Evolutionary conservation across 2,888 invertebrate species (phyloP).

Genomic region (Oscheius onirici): DNA sequence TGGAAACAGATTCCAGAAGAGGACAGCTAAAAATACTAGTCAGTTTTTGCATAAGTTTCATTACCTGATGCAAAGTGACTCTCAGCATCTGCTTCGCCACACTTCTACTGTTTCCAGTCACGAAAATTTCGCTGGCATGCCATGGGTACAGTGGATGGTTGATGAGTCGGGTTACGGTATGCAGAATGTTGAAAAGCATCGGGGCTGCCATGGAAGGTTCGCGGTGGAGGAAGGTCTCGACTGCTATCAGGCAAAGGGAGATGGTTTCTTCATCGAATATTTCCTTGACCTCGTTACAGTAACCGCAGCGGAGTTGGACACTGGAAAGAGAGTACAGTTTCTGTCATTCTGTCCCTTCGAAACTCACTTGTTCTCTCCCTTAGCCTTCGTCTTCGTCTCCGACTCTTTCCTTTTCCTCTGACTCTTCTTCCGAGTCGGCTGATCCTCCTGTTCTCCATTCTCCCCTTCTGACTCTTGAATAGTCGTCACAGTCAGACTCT

Average conservation of each 20-base stretch:
- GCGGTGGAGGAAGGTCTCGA: slow-evolving; percentile 94
- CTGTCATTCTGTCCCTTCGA: not conserved
- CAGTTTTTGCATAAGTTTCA: not conserved
- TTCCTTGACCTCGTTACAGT: slow-evolving; percentile 88
- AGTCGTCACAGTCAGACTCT: slow-evolving; percentile 56
- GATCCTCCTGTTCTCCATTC: slow-evolving; percentile 27
- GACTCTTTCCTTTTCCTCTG: slow-evolving; percentile 25
- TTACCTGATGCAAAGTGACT: slow-evolving; percentile 83
- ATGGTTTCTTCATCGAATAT: slow-evolving; percentile 94
- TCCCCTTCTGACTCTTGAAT: slow-evolving; percentile 34
- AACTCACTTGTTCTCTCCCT: slow-evolving; percentile 17
- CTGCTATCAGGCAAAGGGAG: slow-evolving; percentile 84
- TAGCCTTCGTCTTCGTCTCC: slow-evolving; percentile 4
- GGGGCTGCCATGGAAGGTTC: slow-evolving; percentile 93
- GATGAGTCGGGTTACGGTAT: slow-evolving; percentile 80
- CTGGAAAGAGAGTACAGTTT: slow-evolving; percentile 33
- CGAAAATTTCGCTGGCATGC: slow-evolving; percentile 76
- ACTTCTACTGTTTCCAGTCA: slow-evolving; percentile 92
- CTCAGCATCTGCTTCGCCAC: slow-evolving; percentile 96
- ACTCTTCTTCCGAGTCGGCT: slow-evolving; percentile 34
- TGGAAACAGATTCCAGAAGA: slow-evolving; percentile 96
- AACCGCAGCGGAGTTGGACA: slow-evolving; percentile 78
- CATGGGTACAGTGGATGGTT: slow-evolving; percentile 69
- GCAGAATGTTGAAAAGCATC: slow-evolving; percentile 88
- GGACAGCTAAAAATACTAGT: slow-evolving; percentile 78